Percentiles rank a stretch among this genome's conserved stretches.
Conservation (phyloP, 2,113 vertebrate species). For the Crotalus tigris region DNA sequence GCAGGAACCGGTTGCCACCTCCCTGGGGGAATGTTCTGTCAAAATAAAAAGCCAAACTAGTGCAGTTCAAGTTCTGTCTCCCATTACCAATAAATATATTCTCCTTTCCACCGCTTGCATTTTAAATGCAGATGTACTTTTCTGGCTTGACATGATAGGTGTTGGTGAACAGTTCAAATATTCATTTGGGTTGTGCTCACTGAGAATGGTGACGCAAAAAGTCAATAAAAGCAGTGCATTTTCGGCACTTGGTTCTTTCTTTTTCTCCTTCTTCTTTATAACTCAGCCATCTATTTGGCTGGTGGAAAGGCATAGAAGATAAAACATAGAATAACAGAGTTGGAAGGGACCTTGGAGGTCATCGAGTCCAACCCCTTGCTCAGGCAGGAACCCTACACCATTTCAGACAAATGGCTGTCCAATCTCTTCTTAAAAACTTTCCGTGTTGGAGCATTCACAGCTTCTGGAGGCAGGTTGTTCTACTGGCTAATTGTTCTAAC, state of each 20-base stretch:
- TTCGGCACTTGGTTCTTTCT: not conserved
- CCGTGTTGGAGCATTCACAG: too few species aligned
- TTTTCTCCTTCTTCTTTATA: not conserved
- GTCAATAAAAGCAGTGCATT: constrained; percentile 17
- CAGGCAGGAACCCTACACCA: too few species aligned
- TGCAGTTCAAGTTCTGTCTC: constrained; percentile 20
- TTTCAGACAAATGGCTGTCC: too few species aligned
- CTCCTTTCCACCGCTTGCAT: constrained; percentile 35
- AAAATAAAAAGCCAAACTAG: constrained; percentile 40
- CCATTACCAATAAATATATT: constrained; percentile 44
- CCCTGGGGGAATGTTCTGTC: constrained; percentile 28
- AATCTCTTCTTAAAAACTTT: too few species aligned
- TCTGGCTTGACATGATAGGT: constrained; percentile 32
- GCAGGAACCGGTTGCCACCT: constrained; percentile 24
- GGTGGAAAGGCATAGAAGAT: not conserved
- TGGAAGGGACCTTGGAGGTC: too few species aligned
- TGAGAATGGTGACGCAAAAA: not conserved
- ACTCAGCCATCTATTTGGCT: not conserved
- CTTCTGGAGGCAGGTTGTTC: too few species aligned
- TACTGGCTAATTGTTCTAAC: too few species aligned
- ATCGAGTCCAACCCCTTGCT: too few species aligned
- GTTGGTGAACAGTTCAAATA: constrained; percentile 46
- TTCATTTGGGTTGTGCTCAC: constrained; percentile 36
- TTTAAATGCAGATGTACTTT: constrained; percentile 49
- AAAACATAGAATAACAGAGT: not conserved